Percentiles rank a stretch among this genome's conserved stretches.
Evolutionary conservation across 1,140 invertebrate species (phyloP).

Genomic region (Orchesella cincta): DNA sequence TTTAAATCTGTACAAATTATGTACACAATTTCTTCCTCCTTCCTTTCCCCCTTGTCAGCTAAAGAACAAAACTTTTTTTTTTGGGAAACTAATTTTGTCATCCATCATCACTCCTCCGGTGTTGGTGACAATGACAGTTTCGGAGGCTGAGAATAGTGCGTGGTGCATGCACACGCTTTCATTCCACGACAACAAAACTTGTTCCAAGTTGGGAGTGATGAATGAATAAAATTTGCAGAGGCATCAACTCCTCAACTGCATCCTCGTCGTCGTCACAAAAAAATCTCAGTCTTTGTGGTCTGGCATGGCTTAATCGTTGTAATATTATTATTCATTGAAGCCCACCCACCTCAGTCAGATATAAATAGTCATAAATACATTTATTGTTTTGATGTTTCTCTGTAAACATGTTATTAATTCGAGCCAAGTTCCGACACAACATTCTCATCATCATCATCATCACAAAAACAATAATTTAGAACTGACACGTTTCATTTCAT

Average conservation of each 20-base stretch:
- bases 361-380: slow-evolving; percentile 9
- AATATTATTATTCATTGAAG: background rate
- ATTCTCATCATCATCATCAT: too few relatives aligned
- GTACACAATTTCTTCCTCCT: too few relatives aligned
- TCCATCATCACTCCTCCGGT: background rate
- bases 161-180: background rate
- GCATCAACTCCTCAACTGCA: too few relatives aligned
- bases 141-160: too few relatives aligned
- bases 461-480: background rate
- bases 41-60: too few relatives aligned
- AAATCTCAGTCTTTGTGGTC: background rate
- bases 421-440: background rate
- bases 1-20: too few relatives aligned
- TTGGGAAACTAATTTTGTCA: background rate
- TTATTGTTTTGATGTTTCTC: background rate
- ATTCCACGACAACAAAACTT: background rate
- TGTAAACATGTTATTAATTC: background rate
- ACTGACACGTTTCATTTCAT: background rate
- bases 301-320: background rate
- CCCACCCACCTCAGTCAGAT: too few relatives aligned
- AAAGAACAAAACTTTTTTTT: background rate
- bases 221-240: slow-evolving; percentile 13
- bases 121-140: slow-evolving; percentile 16
- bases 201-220: background rate
- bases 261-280: too few relatives aligned